These are phyloP conservation scores for Thymelicus lineola DNA, from an alignment of 2,888 invertebrate genomes.

Conservation along the genomic window DNA sequence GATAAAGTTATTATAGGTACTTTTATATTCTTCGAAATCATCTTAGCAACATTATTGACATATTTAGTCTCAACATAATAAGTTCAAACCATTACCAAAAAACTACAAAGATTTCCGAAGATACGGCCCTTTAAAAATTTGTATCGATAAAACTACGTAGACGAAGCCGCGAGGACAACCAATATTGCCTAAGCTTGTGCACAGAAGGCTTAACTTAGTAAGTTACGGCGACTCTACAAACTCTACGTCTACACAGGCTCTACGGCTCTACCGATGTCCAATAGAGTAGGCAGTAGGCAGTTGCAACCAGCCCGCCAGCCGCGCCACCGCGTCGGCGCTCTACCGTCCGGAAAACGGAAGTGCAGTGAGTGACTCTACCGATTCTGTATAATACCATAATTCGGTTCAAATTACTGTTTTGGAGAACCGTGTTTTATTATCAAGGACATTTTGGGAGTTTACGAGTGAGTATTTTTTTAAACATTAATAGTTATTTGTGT, in stretches of 20 bases:
- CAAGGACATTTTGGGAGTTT: slow-evolving; percentile 15
- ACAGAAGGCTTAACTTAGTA: background rate
- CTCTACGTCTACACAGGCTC: slow-evolving; percentile 13
- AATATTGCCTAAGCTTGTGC: background rate
- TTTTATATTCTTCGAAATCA: too few relatives aligned
- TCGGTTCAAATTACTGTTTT: slow-evolving; percentile 22
- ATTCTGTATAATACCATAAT: slow-evolving; percentile 23
- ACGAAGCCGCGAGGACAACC: too few relatives aligned
- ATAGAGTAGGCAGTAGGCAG: slow-evolving; percentile 45
- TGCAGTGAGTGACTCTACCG: slow-evolving; percentile 69
- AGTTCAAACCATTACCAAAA: too few relatives aligned
- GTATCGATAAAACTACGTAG: too few relatives aligned
- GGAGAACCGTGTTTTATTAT: slow-evolving; percentile 21
- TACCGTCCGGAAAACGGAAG: slow-evolving; percentile 61
- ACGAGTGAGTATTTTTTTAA: slow-evolving; percentile 8
- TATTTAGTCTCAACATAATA: too few relatives aligned
- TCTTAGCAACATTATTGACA: too few relatives aligned
- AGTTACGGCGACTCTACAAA: slow-evolving; percentile 15
- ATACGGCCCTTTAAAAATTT: too few relatives aligned
- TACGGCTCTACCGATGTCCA: background rate
- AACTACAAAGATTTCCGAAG: too few relatives aligned
- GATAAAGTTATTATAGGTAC: too few relatives aligned
- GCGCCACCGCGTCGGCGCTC: slow-evolving; percentile 51
- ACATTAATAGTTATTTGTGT: background rate
- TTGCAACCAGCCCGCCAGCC: slow-evolving; percentile 54